Percentiles rank a stretch among this genome's conserved stretches.
These are phyloP conservation scores for Ferdinandea cuprea DNA, from an alignment of 2,888 invertebrate genomes.

Conservation along the genomic window DNA sequence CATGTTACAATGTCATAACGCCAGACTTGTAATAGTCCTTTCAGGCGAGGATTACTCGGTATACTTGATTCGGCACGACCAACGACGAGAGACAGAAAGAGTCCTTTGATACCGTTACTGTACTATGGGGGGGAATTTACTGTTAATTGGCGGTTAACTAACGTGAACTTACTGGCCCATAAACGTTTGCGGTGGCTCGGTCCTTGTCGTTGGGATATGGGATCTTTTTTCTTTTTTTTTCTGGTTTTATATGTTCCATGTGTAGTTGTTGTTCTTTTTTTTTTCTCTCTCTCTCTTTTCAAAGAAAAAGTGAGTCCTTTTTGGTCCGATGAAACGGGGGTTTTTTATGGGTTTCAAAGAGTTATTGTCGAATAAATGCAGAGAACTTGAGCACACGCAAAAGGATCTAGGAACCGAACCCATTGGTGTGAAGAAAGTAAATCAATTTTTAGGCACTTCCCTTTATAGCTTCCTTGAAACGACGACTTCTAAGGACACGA, in stretches of 20 bases:
- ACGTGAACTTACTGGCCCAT: conserved; percentile 70
- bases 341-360: conserved; percentile 46
- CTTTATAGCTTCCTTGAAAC: neutral
- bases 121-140: conserved; percentile 63
- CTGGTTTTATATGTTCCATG: neutral
- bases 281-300: no score
- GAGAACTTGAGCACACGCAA: no score
- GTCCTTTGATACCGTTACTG: conserved; percentile 51
- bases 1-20: conserved; percentile 70
- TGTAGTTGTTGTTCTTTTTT: conserved; percentile 7
- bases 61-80: conserved; percentile 56
- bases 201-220: conserved; percentile 25
- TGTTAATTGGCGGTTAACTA: conserved; percentile 74
- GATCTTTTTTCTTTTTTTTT: conserved; percentile 15
- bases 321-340: conserved; percentile 28
- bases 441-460: conserved; percentile 37
- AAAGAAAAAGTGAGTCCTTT: conserved; percentile 47
- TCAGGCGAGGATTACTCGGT: conserved; percentile 49
- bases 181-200: conserved; percentile 47
- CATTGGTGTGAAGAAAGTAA: conserved; percentile 27
- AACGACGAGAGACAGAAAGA: neutral
- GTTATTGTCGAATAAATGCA: conserved; percentile 36
- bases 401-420: no score
- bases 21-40: conserved; percentile 48
- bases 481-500: neutral